Evolutionary conservation across 2,888 invertebrate species (phyloP).

Genomic region (Himalopsyche tibetana): DNA sequence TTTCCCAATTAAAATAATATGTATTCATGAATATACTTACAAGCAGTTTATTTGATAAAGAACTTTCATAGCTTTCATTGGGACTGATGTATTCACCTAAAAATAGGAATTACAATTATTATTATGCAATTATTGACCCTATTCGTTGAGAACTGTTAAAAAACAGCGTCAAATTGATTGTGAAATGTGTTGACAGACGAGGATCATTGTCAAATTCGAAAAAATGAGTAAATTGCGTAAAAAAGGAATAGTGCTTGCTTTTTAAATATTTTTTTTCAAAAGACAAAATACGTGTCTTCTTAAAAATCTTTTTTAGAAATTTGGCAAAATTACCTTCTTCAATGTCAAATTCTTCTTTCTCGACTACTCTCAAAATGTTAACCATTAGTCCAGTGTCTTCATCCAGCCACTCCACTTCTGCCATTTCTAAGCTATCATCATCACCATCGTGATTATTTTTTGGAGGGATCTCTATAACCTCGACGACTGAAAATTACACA

Average conservation of each 20-base stretch:
- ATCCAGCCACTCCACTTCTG: conserved; percentile 50
- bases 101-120: background rate
- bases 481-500: background rate
- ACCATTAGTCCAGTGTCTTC: conserved; percentile 55
- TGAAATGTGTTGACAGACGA: too few species aligned
- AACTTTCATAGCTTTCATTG: background rate
- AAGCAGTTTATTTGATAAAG: background rate
- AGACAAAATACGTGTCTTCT: too few species aligned
- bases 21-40: background rate
- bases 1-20: too few species aligned
- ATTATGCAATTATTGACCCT: too few species aligned
- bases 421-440: background rate
- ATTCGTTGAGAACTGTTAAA: too few species aligned
- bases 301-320: too few species aligned
- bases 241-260: too few species aligned
- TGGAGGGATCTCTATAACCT: background rate
- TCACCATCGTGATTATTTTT: background rate
- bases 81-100: background rate
- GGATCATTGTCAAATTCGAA: too few species aligned
- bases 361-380: background rate
- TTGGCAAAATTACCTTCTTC: background rate
- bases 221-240: too few species aligned
- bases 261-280: too few species aligned
- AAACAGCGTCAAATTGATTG: too few species aligned
- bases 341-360: background rate